Base-by-base conservation (phyloP, 2,797 vertebrate genomes). In the Dendrocincla fuliginosa region DNA sequence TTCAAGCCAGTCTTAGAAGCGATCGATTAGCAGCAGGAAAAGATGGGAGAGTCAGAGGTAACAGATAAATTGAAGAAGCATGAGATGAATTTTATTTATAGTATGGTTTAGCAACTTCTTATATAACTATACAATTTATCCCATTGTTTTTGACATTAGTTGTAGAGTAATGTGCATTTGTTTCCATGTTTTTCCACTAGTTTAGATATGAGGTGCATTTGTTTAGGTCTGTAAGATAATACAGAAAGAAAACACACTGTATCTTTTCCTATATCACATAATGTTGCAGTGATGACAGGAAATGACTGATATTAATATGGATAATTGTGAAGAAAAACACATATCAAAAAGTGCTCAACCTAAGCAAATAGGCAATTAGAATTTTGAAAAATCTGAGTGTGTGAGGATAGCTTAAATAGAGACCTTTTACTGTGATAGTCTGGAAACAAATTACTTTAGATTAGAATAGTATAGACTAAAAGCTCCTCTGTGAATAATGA, bases 21-120 rank as follows among this genome's bases (percentile, higher is more conserved):
- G 69, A 46, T 25, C 32, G 23, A 70, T 76, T 80, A 78, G 27
- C 23, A 25, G 12, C 63, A 90, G 22, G 6, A 81, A 69, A 78
- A 59, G 32, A 63, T 88, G n/a, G 89, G 65, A 33, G 22, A 75
- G 35, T 84, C 25, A 78, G 56, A 81, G 6, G 23, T 67, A 81
- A 88, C 30, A 37, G 57, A 84, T 55, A 86, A 86, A 84, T 50
- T 89, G 64, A 81, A 90, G 59, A 79, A 59, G 19, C 19, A 63
- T 1, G 0, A 63, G 69, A 73, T 75, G 3, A 60, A 71, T 78
- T 89, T 69, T 84, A 90, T 89, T 88, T 94, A 76, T 79, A 73
- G 2, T 11, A 60, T 32, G 9, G 15, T 84, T 84, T 65, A 59
- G 2, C 42, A 75, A 49, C 90, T 63, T 88, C 60, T 79, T 55